Evolutionary conservation across 2,113 vertebrate genomes (phyloP), one percentile per base, ranked within the genome.

Genomic region (Chlamydotis undulata): DNA sequence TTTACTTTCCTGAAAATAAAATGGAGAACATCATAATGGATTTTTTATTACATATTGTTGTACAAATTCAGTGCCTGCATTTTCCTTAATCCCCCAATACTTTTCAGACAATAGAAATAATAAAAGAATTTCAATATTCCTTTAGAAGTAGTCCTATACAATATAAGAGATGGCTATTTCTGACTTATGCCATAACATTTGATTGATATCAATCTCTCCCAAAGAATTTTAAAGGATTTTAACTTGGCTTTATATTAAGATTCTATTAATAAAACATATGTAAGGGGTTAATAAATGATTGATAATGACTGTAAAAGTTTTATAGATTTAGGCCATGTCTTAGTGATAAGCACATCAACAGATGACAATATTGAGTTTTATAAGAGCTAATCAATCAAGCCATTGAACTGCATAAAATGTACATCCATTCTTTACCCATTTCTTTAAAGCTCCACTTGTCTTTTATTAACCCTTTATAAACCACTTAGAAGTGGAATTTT

Each of bases 271-370:
- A 81, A 90, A 95, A 49, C 33, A 56, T 64, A 59, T 22, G 4
- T 39, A 78, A 93, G 41, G 50, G 19, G 65, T 92, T 96, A 95
- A 93, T 74, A 94, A 93, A 94, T 87, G n/a, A 94, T 74, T 77
- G 64, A 71, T 60, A 71, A 35, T 70, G 60, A 37, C 35, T 45
- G 10, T 90, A 87, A 96, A 90, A 86, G 14, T 35, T 85, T 90
- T 78, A 90, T 64, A 71, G 80, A 82, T 92, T 81, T 95, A 35
- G 29, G 29, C 19, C 18, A 28, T 57, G 35, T 52, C 79, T 88
- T 88, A 70, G 68, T 88, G 94, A 81, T 60, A 85, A 90, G 43
- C 35, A 83, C 35, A 78, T 93, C 90, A 88, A 63, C 57, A 83
- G 57, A 71, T 90, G 64, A 71, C 89, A 89, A 86, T 87, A 83